A percentile compares a stretch with the other conserved stretches of the same genome.
phyloP scores from a whole-genome alignment of 2,888 invertebrate species.

The Plebejus anna region DNA sequence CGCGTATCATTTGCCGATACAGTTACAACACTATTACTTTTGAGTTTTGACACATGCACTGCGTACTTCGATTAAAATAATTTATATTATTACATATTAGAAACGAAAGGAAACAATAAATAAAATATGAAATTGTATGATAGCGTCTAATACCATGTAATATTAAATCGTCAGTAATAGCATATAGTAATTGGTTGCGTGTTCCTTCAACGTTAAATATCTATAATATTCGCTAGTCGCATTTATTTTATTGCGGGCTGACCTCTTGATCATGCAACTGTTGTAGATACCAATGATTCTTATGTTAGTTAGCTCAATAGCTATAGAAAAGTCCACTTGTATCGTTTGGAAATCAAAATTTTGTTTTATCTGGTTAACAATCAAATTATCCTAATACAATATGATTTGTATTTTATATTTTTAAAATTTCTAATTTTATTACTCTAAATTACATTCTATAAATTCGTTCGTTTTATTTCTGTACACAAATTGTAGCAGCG shows the following conservation, averaged over 20 bases:
- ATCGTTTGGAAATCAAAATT: background rate
- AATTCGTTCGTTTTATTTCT: background rate
- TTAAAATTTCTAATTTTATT: background rate
- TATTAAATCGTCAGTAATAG: constrained; percentile 60
- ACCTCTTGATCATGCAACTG: constrained; percentile 5
- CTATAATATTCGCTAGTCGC: background rate
- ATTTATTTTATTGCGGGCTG: background rate
- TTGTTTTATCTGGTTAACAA: background rate
- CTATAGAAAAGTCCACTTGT: background rate
- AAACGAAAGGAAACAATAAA: constrained; percentile 25
- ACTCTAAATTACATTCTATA: background rate
- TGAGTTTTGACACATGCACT: background rate
- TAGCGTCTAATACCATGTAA: constrained; percentile 35
- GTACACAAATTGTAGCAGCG: background rate
- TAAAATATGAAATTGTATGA: constrained; percentile 39
- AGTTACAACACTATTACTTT: background rate
- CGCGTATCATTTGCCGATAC: background rate
- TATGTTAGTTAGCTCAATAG: background rate
- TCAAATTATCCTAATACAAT: background rate
- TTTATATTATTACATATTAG: constrained; percentile 8
- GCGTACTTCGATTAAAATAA: constrained; percentile 3
- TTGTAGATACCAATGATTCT: constrained; percentile 1
- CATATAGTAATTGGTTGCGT: constrained; percentile 58
- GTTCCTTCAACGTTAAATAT: constrained; percentile 38
- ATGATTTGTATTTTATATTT: background rate